These are phyloP conservation scores for Drosophila mercatorum DNA, from an alignment of 2,888 invertebrate species.

Conservation along the genomic window DNA sequence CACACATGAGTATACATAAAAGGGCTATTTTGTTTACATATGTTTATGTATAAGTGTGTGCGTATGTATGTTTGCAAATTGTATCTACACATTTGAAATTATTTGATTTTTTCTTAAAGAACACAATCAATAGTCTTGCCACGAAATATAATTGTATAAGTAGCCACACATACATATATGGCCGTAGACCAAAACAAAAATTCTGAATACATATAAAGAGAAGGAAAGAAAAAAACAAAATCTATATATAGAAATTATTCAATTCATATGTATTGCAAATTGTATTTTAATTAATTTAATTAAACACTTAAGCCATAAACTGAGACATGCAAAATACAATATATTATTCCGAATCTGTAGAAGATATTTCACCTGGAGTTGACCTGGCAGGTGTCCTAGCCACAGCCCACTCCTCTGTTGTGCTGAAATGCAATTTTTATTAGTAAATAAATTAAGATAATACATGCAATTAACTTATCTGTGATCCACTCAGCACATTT, in stretches of 20 bases:
- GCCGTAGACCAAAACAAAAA: constrained; percentile 7
- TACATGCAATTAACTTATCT: not conserved
- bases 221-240: not conserved
- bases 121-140: constrained; percentile 3
- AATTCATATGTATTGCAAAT: not conserved
- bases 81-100: constrained; percentile 1
- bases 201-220: constrained; percentile 4
- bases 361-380: not conserved
- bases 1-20: constrained; percentile 4
- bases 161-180: constrained; percentile 3
- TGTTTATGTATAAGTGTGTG: constrained; percentile 15
- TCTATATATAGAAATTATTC: constrained; percentile 12
- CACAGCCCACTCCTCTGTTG: not conserved
- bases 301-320: not conserved
- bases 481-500: not conserved
- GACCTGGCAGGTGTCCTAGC: not conserved
- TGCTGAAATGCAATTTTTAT: not conserved
- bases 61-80: not conserved
- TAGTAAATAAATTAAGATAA: not conserved
- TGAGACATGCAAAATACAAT: not conserved
- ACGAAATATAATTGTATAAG: constrained; percentile 2
- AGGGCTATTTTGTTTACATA: constrained; percentile 18
- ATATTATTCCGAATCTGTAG: too few species aligned
- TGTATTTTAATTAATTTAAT: not conserved
- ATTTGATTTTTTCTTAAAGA: constrained; percentile 3